phyloP scores from a whole-genome alignment of 2,888 invertebrate genomes.

The Brenthis daphne region DNA sequence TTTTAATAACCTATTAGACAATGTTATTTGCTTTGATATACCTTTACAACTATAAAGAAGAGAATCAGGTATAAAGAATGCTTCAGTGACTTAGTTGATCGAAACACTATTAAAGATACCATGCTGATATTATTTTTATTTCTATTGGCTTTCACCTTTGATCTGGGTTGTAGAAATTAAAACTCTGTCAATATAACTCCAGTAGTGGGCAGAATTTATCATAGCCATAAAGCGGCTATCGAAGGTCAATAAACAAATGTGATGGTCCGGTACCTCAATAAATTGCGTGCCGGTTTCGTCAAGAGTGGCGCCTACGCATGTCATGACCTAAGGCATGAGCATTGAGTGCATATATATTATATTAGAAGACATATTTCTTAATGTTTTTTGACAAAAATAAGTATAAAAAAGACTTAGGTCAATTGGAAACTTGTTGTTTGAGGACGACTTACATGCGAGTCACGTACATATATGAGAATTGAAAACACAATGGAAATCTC shows the following conservation, averaged over 20 bases:
- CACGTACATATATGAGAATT: too few relatives aligned
- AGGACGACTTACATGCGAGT: too few relatives aligned
- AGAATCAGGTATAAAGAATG: background rate
- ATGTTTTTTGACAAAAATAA: too few relatives aligned
- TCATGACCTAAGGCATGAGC: slow-evolving; percentile 43
- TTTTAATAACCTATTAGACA: too few relatives aligned
- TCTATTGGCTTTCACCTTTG: slow-evolving; percentile 38
- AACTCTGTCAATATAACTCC: slow-evolving; percentile 43
- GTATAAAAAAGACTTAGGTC: too few relatives aligned
- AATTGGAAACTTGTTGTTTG: too few relatives aligned
- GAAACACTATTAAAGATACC: slow-evolving; percentile 9
- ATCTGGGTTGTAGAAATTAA: slow-evolving; percentile 28
- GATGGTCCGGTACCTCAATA: slow-evolving; percentile 60
- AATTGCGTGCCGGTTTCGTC: slow-evolving; percentile 52
- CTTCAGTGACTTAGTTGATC: background rate
- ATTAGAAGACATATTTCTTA: too few relatives aligned
- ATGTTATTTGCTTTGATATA: too few relatives aligned
- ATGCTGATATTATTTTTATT: slow-evolving; percentile 18
- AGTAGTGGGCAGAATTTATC: slow-evolving; percentile 50
- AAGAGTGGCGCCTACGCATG: slow-evolving; percentile 63
- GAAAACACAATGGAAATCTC: too few relatives aligned
- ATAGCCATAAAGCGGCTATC: slow-evolving; percentile 53
- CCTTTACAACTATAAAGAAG: too few relatives aligned
- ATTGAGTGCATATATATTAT: slow-evolving; percentile 1
- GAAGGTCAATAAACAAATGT: slow-evolving; percentile 60